Percentiles rank a stretch among this genome's conserved stretches.
These are phyloP conservation scores for Myxocyprinus asiaticus DNA, from an alignment of 2,113 vertebrate species.

Conservation along the genomic window DNA sequence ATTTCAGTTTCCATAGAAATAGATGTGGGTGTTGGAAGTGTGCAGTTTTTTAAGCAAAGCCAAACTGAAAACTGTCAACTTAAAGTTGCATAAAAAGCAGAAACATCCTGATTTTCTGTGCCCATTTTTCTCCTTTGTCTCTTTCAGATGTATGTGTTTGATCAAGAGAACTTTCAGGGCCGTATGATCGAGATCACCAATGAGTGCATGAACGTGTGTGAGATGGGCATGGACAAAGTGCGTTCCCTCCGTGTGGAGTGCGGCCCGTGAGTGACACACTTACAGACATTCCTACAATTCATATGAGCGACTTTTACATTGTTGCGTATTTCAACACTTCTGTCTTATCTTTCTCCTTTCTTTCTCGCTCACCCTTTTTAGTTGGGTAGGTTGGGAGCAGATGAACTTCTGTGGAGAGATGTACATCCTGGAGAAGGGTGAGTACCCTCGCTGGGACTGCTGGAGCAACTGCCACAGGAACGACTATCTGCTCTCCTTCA, in stretches of 20 bases:
- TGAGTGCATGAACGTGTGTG: conserved; percentile 75
- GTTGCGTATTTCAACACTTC: neutral
- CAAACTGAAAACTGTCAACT: neutral
- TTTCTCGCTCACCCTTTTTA: conserved; percentile 7
- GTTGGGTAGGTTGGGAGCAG: conserved; percentile 62
- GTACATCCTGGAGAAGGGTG: conserved; percentile 83
- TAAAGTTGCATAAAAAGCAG: neutral
- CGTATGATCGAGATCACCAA: conserved; percentile 71
- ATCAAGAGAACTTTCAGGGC: conserved; percentile 81
- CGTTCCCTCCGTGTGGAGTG: conserved; percentile 74
- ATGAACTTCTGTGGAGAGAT: conserved; percentile 65
- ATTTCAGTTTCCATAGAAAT: conserved; percentile 31
- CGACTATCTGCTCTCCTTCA: conserved; percentile 82
- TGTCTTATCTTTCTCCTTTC: conserved; percentile 5
- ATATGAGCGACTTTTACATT: neutral
- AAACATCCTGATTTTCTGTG: neutral
- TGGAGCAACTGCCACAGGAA: conserved; percentile 83
- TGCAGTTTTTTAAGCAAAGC: conserved; percentile 5
- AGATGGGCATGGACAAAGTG: conserved; percentile 74
- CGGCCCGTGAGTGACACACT: conserved; percentile 71
- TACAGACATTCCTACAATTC: neutral
- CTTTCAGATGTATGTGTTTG: conserved; percentile 70
- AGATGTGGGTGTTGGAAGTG: conserved; percentile 22
- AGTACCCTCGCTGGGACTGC: conserved; percentile 82
- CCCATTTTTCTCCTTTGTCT: neutral